Conservation (phyloP, 1,140 invertebrate species). For the Bombus balteatus region DNA sequence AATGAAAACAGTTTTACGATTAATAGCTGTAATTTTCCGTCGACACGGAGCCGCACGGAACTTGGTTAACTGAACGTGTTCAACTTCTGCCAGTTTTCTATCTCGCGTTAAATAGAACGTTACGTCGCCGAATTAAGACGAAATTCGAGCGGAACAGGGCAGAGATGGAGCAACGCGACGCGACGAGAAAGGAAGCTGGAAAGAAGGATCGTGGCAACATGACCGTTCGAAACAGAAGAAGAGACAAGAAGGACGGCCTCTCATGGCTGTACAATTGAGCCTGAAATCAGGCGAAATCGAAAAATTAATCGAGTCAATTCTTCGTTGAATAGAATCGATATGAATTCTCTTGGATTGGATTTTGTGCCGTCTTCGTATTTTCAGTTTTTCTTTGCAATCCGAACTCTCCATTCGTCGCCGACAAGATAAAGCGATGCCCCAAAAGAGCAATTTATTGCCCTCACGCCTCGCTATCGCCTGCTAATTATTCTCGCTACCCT, state of each 20-base stretch:
- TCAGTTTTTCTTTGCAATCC: not conserved
- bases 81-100: not conserved
- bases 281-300: conserved; percentile 53
- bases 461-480: not conserved
- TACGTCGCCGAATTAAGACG: not conserved
- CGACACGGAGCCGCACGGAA: not conserved
- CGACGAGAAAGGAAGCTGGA: not conserved
- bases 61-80: conserved; percentile 21
- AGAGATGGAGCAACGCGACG: not conserved
- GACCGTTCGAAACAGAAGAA: not conserved
- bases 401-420: not conserved
- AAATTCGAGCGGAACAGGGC: not conserved
- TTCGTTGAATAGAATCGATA: conserved; percentile 29
- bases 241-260: not conserved
- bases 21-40: conserved; percentile 30
- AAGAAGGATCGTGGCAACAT: not conserved
- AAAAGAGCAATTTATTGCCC: conserved; percentile 36
- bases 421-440: conserved; percentile 2
- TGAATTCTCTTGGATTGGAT: conserved; percentile 12
- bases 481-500: conserved; percentile 15
- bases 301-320: conserved; percentile 62
- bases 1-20: conserved; percentile 32
- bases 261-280: conserved; percentile 13
- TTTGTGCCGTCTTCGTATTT: not conserved
- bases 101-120: conserved; percentile 16